Conservation (phyloP, 30 jellyfish, hydroid and myxozoan genomes). For the Aurelia coerulea region DNA sequence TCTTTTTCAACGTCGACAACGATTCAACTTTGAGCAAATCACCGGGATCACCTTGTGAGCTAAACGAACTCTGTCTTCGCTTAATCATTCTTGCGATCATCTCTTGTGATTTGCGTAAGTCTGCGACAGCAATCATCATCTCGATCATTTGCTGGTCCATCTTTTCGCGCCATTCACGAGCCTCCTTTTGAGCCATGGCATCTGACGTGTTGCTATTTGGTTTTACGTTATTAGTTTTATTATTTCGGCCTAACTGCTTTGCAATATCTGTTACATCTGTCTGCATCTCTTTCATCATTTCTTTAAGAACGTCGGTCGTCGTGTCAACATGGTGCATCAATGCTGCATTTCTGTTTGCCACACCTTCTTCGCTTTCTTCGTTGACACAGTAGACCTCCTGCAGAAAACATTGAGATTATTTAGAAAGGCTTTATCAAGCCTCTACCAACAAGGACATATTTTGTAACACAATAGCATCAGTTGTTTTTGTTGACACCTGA, state of each 20-base stretch:
- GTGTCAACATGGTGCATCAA: conserved; percentile 81
- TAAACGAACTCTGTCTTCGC: conserved; percentile 73
- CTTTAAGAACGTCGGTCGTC: conserved; percentile 72
- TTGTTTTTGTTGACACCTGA: too few relatives aligned
- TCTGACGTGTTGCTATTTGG: conserved; percentile 46
- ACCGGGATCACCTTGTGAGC: conserved; percentile 67
- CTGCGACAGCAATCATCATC: conserved; percentile 52
- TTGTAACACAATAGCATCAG: too few relatives aligned
- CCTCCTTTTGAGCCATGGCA: conserved; percentile 68
- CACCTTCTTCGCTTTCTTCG: conserved; percentile 77
- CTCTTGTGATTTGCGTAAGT: conserved; percentile 58
- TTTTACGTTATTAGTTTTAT: conserved; percentile 31
- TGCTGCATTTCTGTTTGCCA: conserved; percentile 64
- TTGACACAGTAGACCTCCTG: conserved; percentile 88
- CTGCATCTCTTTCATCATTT: conserved; percentile 62
- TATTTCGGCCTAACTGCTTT: conserved; percentile 49
- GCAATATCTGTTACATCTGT: conserved; percentile 61
- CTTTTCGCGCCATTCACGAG: conserved; percentile 74
- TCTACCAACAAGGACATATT: too few relatives aligned
- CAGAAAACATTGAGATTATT: too few relatives aligned
- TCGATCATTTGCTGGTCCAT: conserved; percentile 46
- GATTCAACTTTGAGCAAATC: conserved; percentile 61
- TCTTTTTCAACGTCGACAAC: conserved; percentile 25
- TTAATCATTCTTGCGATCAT: conserved; percentile 32
- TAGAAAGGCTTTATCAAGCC: too few relatives aligned